A percentile compares a stretch with the other conserved stretches of the same genome.
These are phyloP conservation scores for Malacoraja senta DNA, from an alignment of 2,797 vertebrate species.

Conservation along the genomic window DNA sequence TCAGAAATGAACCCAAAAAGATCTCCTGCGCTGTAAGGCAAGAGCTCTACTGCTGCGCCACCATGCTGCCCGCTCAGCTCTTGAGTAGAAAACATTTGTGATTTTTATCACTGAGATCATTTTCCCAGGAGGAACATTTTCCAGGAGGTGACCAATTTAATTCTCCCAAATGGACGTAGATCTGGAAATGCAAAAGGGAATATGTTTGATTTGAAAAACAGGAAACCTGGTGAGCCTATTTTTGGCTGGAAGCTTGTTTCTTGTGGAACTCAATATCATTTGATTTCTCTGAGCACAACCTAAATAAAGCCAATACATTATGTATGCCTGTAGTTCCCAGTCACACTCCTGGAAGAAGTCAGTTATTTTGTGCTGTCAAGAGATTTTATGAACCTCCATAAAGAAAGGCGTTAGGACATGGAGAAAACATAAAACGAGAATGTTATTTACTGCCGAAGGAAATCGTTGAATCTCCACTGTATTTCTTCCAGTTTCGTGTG, in stretches of 20 bases:
- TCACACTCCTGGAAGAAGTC: background rate
- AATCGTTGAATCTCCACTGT: background rate
- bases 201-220: background rate
- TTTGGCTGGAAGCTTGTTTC: background rate
- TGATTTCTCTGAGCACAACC: conserved; percentile 7
- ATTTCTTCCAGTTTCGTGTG: background rate
- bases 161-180: background rate
- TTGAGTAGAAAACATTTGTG: background rate
- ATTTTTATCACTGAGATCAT: background rate
- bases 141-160: background rate
- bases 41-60: too few relatives aligned
- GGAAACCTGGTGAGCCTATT: background rate
- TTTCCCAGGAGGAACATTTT: background rate
- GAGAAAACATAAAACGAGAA: conserved; percentile 16
- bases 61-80: background rate
- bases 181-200: background rate
- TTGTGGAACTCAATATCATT: background rate
- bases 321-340: conserved; percentile 4
- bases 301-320: conserved; percentile 3
- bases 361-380: conserved; percentile 12
- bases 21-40: too few relatives aligned
- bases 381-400: conserved; percentile 19
- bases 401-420: conserved; percentile 1
- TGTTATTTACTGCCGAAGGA: conserved; percentile 31
- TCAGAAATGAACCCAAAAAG: too few relatives aligned